A percentile compares a stretch with the other conserved stretches of the same genome.
Conservation (phyloP, 2,113 vertebrate species). For the Oriolus oriolus region DNA sequence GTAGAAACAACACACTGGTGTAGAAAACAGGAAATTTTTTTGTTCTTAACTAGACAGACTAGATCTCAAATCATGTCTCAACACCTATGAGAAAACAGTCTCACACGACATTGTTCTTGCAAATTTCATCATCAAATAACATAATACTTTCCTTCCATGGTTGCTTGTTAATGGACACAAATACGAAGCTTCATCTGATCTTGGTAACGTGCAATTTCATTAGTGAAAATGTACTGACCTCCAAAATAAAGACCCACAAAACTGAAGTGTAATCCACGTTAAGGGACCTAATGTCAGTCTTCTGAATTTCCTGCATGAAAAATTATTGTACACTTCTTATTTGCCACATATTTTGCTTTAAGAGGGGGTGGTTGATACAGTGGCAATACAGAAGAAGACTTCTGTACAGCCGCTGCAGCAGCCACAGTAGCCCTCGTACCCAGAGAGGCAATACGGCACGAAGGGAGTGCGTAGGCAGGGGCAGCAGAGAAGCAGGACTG, state of each 20-base stretch:
- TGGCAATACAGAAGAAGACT: background rate
- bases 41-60: background rate
- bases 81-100: background rate
- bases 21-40: background rate
- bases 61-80: background rate
- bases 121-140: background rate
- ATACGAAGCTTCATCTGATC: background rate
- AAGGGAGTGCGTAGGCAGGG: accelerated
- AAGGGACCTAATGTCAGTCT: background rate
- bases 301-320: background rate
- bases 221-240: background rate
- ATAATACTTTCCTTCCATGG: background rate
- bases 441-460: accelerated
- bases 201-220: background rate
- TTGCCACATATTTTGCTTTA: background rate
- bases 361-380: background rate
- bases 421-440: background rate
- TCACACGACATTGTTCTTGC: background rate
- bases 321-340: background rate
- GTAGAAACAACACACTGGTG: background rate
- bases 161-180: background rate
- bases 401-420: background rate
- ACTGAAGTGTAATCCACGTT: background rate
- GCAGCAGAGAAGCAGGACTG: background rate
- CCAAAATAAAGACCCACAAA: background rate